A percentile compares a stretch with the other conserved stretches of the same genome.
These are phyloP conservation scores for Agelaius phoeniceus DNA, from an alignment of 2,113 vertebrate genomes.

Conservation along the genomic window DNA sequence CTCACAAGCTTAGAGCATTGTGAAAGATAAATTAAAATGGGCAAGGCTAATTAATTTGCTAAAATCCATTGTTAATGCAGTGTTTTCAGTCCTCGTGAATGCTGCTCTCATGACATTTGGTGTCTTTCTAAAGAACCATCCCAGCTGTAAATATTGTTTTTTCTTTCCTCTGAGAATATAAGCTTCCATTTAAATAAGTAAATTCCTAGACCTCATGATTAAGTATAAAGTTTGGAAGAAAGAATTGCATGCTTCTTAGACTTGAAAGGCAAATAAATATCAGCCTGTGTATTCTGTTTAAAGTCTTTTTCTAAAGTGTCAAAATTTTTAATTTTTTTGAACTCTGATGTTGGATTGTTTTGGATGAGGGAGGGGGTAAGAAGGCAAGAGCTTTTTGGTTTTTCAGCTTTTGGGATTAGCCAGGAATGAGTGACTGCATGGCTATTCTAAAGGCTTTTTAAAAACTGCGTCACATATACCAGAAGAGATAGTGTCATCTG, in stretches of 20 bases:
- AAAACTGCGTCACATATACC: background rate
- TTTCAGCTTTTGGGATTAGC: background rate
- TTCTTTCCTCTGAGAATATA: constrained; percentile 2
- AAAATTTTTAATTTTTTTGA: background rate
- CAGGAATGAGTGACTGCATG: background rate
- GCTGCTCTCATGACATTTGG: constrained; percentile 41
- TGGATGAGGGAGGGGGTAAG: background rate
- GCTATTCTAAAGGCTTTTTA: background rate
- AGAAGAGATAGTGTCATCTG: background rate
- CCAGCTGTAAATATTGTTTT: constrained; percentile 32
- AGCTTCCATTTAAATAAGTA: constrained; percentile 17
- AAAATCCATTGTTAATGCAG: constrained; percentile 43
- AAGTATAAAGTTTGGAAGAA: background rate
- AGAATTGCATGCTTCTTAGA: background rate
- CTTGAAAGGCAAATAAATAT: background rate
- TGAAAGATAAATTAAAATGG: constrained; percentile 55
- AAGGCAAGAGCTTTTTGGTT: background rate
- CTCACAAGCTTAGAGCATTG: constrained; percentile 46
- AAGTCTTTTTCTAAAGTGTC: background rate
- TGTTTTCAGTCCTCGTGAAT: constrained; percentile 55
- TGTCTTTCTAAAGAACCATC: constrained; percentile 51
- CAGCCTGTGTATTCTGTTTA: background rate
- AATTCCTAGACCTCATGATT: background rate
- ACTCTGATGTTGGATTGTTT: background rate
- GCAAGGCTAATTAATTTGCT: constrained; percentile 63